phyloP scores from a whole-genome alignment of 2,888 invertebrate genomes.

The Mantis religiosa region DNA sequence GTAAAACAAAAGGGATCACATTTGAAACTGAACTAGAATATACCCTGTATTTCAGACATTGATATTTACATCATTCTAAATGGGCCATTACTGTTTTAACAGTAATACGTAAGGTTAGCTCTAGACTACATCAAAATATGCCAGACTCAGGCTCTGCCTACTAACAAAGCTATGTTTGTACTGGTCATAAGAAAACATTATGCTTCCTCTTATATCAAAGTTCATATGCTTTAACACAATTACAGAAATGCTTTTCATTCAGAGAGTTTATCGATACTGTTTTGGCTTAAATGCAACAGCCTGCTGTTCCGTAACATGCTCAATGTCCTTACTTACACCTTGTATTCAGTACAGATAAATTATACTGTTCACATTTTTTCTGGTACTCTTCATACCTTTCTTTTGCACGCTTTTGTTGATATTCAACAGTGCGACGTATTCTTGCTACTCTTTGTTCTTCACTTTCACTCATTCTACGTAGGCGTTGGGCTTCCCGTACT shows the following conservation, averaged over 20 bases:
- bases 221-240: neutral
- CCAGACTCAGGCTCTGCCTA: neutral
- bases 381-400: neutral
- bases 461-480: neutral
- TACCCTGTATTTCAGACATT: neutral
- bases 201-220: neutral
- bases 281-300: neutral
- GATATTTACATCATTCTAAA: neutral
- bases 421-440: neutral
- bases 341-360: neutral
- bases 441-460: neutral
- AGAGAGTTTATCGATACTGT: too few relatives aligned
- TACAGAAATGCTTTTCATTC: neutral
- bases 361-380: neutral
- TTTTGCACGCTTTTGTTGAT: neutral
- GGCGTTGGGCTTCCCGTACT: neutral
- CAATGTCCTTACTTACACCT: neutral
- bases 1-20: too few relatives aligned
- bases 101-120: neutral
- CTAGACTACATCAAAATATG: neutral
- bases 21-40: too few relatives aligned
- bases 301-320: neutral
- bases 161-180: neutral
- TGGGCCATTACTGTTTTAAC: neutral
- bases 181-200: neutral